Base-by-base conservation (phyloP, 2,113 vertebrate species). In the Hemibagrus wyckioides region DNA sequence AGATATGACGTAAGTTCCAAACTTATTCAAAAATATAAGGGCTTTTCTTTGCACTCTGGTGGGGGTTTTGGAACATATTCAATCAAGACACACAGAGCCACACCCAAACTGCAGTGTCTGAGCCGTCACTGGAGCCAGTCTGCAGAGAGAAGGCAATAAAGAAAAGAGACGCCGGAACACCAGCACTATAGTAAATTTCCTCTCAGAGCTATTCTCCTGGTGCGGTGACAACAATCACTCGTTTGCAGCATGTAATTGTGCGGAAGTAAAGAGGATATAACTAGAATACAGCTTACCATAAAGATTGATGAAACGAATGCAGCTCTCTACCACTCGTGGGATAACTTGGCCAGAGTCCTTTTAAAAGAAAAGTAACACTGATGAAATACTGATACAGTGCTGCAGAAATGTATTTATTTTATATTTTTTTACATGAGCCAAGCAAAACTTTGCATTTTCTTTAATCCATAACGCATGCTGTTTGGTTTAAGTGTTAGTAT, bases 331-430 rank as follows among this genome's bases (percentile, higher is more conserved):
- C 57, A 99, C 96, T 61, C 98, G 96, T 48, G 98, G 98, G 89
- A 99, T 99, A 54, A 96, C 94, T 93, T 99, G 97, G 87, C 97
- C 98, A 23, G 97, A 98, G 92, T 99, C 98, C 98, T 99, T 93
- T 1, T 1, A 39, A 92, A 91, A 90, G 25, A 92, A 92, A 33
- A 41, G 8, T 89, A 90, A 88, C 2, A 61, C 13, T 86, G 73
- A 84, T 48, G 65, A 41, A 85, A 82, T 36, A n/a, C 56, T 6
- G n/a, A 80, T 28, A 87, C 11, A 57, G 41, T 21, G 23, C 56
- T 59, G 17, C 54, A 85, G 19, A 79, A 14, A 79, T 30, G 14
- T 5, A 85, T 75, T 13, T 0, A 39, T 8, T 2, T 4, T 73
- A 1, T 28, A 25, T 25, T 48, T 56, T 52, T 65, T 52, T 25